Conservation (phyloP, 2,888 invertebrate genomes). For the Sinopyrophorus schimmeli region DNA sequence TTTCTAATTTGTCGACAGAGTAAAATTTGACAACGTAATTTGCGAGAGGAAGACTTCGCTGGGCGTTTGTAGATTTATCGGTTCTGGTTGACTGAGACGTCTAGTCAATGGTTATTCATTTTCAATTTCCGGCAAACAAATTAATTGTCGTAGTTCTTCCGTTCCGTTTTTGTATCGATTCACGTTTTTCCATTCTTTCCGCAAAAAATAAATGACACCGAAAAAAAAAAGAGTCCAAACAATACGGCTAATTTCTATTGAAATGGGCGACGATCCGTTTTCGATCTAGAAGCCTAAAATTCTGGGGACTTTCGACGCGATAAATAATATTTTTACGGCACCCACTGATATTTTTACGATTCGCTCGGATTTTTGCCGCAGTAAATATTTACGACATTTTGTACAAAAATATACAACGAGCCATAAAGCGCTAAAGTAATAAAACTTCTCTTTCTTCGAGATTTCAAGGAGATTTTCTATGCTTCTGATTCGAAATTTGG, state of each 20-base stretch:
- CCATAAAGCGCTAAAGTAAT: slow-evolving; percentile 32
- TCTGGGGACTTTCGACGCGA: too few relatives aligned
- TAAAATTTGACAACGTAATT: slow-evolving; percentile 11
- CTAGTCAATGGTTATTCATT: slow-evolving; percentile 49
- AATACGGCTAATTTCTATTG: too few relatives aligned
- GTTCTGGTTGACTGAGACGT: slow-evolving; percentile 45
- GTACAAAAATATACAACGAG: slow-evolving; percentile 18
- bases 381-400: slow-evolving; percentile 28
- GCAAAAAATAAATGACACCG: too few relatives aligned
- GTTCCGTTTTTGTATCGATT: slow-evolving; percentile 41
- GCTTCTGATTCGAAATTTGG: slow-evolving; percentile 27
- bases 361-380: slow-evolving; percentile 10
- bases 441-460: slow-evolving; percentile 23
- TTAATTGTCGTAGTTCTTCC: slow-evolving; percentile 51
- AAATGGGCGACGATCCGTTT: too few relatives aligned
- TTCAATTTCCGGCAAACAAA: slow-evolving; percentile 51
- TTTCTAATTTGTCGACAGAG: slow-evolving; percentile 1
- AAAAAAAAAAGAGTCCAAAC: too few relatives aligned
- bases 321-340: slow-evolving; percentile 24
- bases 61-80: slow-evolving; percentile 41
- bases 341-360: slow-evolving; percentile 28
- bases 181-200: slow-evolving; percentile 28
- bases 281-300: too few relatives aligned
- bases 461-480: slow-evolving; percentile 33
- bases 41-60: slow-evolving; percentile 36